These are phyloP conservation scores for Siniperca scherzeri DNA, from an alignment of 2,797 vertebrate genomes.

Conservation along the genomic window DNA sequence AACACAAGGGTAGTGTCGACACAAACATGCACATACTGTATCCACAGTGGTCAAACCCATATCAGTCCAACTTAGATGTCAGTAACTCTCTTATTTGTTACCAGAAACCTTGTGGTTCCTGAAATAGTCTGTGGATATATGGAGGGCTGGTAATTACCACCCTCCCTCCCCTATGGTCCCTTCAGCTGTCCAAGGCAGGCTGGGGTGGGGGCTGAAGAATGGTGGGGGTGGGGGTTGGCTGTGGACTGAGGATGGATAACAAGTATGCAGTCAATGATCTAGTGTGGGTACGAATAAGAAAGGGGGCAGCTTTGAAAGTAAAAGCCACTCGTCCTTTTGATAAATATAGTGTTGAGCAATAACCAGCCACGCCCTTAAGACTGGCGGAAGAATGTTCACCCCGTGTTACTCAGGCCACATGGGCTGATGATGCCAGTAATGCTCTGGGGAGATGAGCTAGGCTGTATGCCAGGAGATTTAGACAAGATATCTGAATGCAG, in stretches of 20 bases:
- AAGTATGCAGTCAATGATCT: conserved; percentile 58
- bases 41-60: conserved; percentile 3
- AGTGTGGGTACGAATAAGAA: conserved; percentile 49
- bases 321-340: conserved; percentile 53
- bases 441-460: conserved; percentile 63
- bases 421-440: conserved; percentile 68
- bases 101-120: conserved; percentile 75
- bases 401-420: conserved; percentile 62
- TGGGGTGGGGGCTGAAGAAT: conserved; percentile 45
- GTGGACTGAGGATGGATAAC: conserved; percentile 64
- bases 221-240: conserved; percentile 24
- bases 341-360: conserved; percentile 81
- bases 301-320: conserved; percentile 57
- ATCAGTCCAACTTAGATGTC: conserved; percentile 39
- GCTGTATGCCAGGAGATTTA: conserved; percentile 65
- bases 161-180: conserved; percentile 37
- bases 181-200: conserved; percentile 75
- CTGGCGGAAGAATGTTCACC: conserved; percentile 78
- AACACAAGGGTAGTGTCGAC: conserved; percentile 6
- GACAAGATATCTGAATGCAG: conserved; percentile 66
- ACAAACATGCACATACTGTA: conserved; percentile 19
- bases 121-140: conserved; percentile 69
- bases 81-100: conserved; percentile 70
- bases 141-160: conserved; percentile 55
- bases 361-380: conserved; percentile 70